Base-by-base conservation (phyloP, 2,888 invertebrate species). In the Ethmia dodecea region DNA sequence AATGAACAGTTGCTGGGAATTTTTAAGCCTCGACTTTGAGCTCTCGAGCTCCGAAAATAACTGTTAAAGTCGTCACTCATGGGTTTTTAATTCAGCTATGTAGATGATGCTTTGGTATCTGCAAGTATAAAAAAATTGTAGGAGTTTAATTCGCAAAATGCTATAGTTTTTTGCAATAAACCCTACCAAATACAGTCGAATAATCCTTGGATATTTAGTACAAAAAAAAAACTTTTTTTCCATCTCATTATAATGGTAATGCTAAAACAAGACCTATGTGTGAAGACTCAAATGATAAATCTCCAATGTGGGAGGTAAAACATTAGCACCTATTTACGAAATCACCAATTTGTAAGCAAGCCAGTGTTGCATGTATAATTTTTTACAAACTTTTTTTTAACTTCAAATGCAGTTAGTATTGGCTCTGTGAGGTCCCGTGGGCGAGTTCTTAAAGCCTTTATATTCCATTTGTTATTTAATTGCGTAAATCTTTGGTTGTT, bases 351-450 rank as follows among this genome's bases (percentile, higher is more conserved):
- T 27, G 52, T 51, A 49, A 39, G 39, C 40, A 45, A 54, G 53
- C 63, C 63, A 61, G 55, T 57, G 58, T 55, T 53, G 62, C 60
- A 55, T 45, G 56, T 44, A 45, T 45, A 45, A 33, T 46, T 47
- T 46, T 53, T 45, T 46, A 47, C 45, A 49, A 43, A 42, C 45
- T 43, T 36, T 41, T 30, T 42, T 46, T 39, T 39, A 36, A 28
- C 37, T 38, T 36, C 43, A 40, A 42, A 50, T 43, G 45, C 43
- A 53, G 60, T 42, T 56, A 44, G 44, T 42, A 40, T 49, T 46
- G 51, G 55, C 58, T 52, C 45, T 51, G 55, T 60, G 58, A 38
- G 45, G 30, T 43, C 42, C 45, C 43, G 53, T 46, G 60, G 52
- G 55, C 48, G 59, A n/a, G n/a, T n/a, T n/a, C n/a, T n/a, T n/a